Conservation (phyloP, 2,888 invertebrate genomes). For the Orthosia gothica region DNA sequence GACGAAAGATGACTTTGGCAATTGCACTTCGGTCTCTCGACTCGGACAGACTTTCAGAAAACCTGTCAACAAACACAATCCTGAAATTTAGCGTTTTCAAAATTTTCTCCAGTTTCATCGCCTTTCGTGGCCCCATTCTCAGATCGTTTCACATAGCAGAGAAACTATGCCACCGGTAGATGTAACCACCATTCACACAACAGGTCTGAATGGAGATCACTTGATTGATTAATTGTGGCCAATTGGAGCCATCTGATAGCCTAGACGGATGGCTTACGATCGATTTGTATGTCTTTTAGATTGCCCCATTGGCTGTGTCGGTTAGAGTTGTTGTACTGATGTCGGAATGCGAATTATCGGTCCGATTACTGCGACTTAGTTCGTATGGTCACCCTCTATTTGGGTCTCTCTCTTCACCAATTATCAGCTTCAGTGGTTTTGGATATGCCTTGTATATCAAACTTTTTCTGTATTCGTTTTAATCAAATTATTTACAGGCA, state of each 20-base stretch:
- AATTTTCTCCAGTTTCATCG: slow-evolving; percentile 6
- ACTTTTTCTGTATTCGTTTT: too few species aligned
- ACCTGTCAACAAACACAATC: too few species aligned
- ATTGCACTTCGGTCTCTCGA: too few species aligned
- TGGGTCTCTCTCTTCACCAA: neutral
- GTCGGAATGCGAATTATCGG: neutral
- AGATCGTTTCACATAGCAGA: slow-evolving; percentile 61
- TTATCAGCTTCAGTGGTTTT: neutral
- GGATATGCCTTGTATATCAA: neutral
- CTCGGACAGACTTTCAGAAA: too few species aligned
- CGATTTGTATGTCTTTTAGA: slow-evolving; percentile 42
- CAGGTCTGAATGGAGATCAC: slow-evolving; percentile 70
- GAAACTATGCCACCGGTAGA: slow-evolving; percentile 69
- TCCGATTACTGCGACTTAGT: neutral
- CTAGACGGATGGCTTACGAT: slow-evolving; percentile 34
- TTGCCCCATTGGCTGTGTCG: slow-evolving; percentile 16
- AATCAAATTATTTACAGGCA: too few species aligned
- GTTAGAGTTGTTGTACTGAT: neutral
- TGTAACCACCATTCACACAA: slow-evolving; percentile 66
- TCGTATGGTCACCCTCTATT: neutral
- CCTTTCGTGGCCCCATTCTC: slow-evolving; percentile 33
- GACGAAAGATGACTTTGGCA: too few species aligned
- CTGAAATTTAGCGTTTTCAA: neutral
- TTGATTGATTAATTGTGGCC: slow-evolving; percentile 70
- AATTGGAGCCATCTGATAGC: slow-evolving; percentile 60